phyloP scores from a whole-genome alignment of 2,888 invertebrate genomes.

The Helicoverpa assulta region DNA sequence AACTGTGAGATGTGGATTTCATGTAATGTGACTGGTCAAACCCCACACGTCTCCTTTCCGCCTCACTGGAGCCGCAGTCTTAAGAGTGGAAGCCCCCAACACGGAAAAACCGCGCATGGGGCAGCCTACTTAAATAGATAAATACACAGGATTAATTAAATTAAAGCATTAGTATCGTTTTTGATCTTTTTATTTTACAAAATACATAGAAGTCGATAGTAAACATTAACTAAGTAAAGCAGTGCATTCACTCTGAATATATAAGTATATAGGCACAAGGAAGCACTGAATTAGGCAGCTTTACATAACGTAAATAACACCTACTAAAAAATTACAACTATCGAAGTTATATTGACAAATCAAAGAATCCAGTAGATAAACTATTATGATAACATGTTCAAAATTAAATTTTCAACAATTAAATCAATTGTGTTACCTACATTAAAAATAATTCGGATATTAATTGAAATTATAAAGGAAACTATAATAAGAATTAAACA shows the following conservation, averaged over 20 bases:
- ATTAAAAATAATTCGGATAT: neutral
- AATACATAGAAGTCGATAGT: conserved; percentile 34
- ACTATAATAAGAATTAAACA: conserved; percentile 16
- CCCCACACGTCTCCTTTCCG: too few species aligned
- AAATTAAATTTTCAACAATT: conserved; percentile 51
- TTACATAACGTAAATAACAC: conserved; percentile 80
- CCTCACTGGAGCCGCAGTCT: too few species aligned
- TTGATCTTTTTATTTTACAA: conserved; percentile 42
- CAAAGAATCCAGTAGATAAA: conserved; percentile 26
- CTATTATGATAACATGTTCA: conserved; percentile 21
- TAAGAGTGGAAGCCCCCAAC: too few species aligned
- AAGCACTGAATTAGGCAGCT: conserved; percentile 77
- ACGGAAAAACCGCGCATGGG: too few species aligned
- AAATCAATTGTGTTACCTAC: conserved; percentile 13
- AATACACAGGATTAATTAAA: neutral
- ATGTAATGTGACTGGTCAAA: too few species aligned
- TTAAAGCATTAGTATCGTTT: conserved; percentile 1
- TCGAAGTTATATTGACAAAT: conserved; percentile 17
- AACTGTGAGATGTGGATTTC: too few species aligned
- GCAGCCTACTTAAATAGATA: neutral
- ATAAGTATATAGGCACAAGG: conserved; percentile 84
- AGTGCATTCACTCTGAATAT: conserved; percentile 87
- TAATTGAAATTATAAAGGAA: conserved; percentile 3
- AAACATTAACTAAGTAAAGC: conserved; percentile 40
- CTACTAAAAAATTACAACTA: conserved; percentile 42